Conservation (phyloP, 2,797 vertebrate species). For the Cyprinodon diabolis region DNA sequence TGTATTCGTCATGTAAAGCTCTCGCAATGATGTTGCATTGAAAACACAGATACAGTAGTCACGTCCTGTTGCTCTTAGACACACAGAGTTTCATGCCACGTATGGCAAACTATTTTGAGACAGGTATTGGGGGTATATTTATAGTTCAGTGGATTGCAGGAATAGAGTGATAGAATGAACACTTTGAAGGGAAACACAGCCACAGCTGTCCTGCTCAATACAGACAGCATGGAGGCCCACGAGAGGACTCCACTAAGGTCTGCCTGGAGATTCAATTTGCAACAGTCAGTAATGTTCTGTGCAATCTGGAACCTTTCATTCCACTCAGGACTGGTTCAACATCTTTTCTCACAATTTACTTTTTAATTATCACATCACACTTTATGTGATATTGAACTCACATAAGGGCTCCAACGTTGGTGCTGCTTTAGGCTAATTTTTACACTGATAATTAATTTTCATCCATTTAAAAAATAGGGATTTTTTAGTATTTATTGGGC, state of each 20-base stretch:
- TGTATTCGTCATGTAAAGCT: neutral
- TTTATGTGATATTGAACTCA: neutral
- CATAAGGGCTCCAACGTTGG: neutral
- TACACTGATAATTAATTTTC: neutral
- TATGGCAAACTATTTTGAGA: constrained; percentile 89
- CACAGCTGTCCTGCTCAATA: constrained; percentile 83
- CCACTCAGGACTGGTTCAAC: neutral
- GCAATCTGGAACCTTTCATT: constrained; percentile 1
- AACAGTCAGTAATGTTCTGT: neutral
- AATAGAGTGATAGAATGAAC: constrained; percentile 92
- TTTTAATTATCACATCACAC: neutral
- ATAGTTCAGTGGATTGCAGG: constrained; percentile 85
- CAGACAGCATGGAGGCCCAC: constrained; percentile 40
- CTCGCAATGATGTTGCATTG: constrained; percentile 2
- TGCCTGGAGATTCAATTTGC: constrained; percentile 15
- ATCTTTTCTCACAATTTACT: constrained; percentile 7
- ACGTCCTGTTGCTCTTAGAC: constrained; percentile 34
- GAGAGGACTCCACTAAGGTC: constrained; percentile 25
- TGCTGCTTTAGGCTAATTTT: neutral
- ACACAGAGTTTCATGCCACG: constrained; percentile 71
- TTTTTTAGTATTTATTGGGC: neutral
- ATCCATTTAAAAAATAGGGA: neutral
- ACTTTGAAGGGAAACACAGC: constrained; percentile 74
- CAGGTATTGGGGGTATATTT: constrained; percentile 92
- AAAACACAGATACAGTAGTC: constrained; percentile 31